Conservation (phyloP, 2,113 vertebrate species). For the Anser brachyrhynchus region DNA sequence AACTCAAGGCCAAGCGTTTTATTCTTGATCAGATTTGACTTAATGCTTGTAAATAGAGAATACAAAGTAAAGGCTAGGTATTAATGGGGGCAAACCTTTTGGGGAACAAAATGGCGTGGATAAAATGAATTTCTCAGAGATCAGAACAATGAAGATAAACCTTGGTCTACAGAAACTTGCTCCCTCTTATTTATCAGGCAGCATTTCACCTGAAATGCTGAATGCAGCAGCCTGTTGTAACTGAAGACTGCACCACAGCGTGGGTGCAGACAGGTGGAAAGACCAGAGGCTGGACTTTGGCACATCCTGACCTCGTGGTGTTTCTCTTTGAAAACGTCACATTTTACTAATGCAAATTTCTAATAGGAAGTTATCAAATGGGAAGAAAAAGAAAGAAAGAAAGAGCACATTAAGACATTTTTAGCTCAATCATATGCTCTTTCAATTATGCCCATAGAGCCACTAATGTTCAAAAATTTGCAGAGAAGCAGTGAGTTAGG, state of each 20-base stretch:
- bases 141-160: neutral
- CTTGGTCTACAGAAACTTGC: neutral
- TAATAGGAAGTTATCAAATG: neutral
- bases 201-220: neutral
- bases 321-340: neutral
- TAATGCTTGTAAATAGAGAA: neutral
- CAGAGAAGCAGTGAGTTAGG: slow-evolving; percentile 8
- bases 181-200: neutral
- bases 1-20: neutral
- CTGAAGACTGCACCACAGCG: neutral
- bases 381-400: no score
- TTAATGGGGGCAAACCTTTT: neutral
- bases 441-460: neutral
- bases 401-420: neutral
- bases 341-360: neutral
- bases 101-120: neutral
- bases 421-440: neutral
- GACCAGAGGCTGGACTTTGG: neutral
- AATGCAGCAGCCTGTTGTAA: neutral
- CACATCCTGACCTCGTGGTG: neutral
- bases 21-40: neutral
- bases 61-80: neutral
- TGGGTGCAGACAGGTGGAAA: neutral
- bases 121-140: neutral
- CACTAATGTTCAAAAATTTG: neutral